Evolutionary conservation across 2,888 invertebrate genomes (phyloP).

Genomic region (Morpho helenor): DNA sequence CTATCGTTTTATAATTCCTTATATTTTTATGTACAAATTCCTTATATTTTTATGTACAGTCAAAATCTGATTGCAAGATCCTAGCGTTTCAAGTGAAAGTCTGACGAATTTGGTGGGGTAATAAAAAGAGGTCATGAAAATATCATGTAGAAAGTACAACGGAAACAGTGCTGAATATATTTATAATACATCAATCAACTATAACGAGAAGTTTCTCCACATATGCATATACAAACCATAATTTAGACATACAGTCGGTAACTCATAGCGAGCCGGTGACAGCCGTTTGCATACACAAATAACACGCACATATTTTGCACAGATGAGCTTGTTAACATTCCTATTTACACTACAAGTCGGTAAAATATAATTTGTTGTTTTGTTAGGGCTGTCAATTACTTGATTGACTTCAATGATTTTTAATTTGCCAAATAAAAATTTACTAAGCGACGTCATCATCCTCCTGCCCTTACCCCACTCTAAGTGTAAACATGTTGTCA

Average conservation of each 20-base stretch:
- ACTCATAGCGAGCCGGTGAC: conserved; percentile 59
- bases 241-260: conserved; percentile 62
- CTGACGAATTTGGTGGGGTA: too few relatives aligned
- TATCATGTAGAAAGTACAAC: not conserved
- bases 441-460: too few relatives aligned
- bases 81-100: too few relatives aligned
- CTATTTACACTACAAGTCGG: conserved; percentile 19
- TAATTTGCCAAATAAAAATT: too few relatives aligned
- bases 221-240: conserved; percentile 71
- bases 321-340: conserved; percentile 27
- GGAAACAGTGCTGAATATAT: conserved; percentile 27
- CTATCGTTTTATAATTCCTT: too few relatives aligned
- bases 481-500: too few relatives aligned
- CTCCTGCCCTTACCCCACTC: too few relatives aligned
- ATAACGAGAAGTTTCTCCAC: conserved; percentile 65
- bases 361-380: conserved; percentile 10
- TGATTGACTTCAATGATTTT: too few relatives aligned
- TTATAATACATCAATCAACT: conserved; percentile 37
- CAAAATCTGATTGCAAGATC: too few relatives aligned
- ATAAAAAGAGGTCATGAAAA: not conserved
- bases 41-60: too few relatives aligned
- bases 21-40: too few relatives aligned
- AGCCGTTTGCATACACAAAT: conserved; percentile 63
- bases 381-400: conserved; percentile 1
- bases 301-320: conserved; percentile 26